Evolutionary conservation across 1,140 invertebrate species (phyloP), one percentile per base, ranked within the genome.

Genomic region (Nymphalis io): DNA sequence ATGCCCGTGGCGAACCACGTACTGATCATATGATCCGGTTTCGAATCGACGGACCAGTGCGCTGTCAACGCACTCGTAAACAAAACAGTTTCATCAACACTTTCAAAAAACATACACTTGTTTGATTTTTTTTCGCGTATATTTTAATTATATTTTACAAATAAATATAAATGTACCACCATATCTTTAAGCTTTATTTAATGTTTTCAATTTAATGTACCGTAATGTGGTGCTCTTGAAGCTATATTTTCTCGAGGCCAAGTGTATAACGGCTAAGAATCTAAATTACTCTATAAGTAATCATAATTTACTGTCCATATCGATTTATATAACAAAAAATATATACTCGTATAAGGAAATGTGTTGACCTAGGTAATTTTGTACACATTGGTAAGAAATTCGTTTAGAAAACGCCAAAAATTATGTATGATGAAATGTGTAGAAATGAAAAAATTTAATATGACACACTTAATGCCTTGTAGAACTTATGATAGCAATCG

Each of bases 1-100:
- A 66, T 46, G n/a, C 42, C 55, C 42, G 16, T 46, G 55, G 61
- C 68, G 20, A 69, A 64, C 68, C 68, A 60, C 55, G 57, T 53
- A 44, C 16, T 18, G 68, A 59, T 59, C 60, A 70, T 63, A 58
- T 64, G 68, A 63, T 59, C 44, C 23, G 59, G 44, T 48, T 60
- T 61, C 42, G 27, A 57, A 53, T 40, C 16, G 40, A 42, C 60
- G 60, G 23, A 59, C 59, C 60, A 44, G 51, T 63, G 60, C 33
- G 53, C 60, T 70, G 68, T 70, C 42, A 59, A 48, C 42, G 60
- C 5, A 53, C 68, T 60, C 59, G 44, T 59, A 57, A 55, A 55
- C 51, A 55, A 55, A 55, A 55, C 51, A 55, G 13, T 51, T 51
- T 18, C 51, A 27, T 55, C 20, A n/a, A 55, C 8, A 16, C 13